These are phyloP conservation scores for Pissodes strobi DNA, from an alignment of 1,140 invertebrate species.

Conservation along the genomic window DNA sequence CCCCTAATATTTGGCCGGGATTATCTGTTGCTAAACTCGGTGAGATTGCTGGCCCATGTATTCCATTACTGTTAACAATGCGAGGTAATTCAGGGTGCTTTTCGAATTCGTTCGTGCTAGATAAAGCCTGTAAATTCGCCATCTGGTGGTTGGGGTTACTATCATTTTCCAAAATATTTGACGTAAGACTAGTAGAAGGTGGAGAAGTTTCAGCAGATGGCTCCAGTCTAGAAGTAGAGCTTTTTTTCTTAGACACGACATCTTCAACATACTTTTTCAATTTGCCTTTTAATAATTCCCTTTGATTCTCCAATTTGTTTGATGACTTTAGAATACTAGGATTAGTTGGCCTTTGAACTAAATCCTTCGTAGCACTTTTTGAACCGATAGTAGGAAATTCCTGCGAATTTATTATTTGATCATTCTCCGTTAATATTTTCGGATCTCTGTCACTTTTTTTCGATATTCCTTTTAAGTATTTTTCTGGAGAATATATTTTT, in stretches of 20 bases:
- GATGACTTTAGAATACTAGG: background rate
- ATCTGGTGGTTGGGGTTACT: background rate
- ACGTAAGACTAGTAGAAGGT: no score
- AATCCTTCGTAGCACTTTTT: background rate
- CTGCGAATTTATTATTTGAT: background rate
- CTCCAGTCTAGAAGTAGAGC: background rate
- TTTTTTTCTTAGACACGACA: background rate
- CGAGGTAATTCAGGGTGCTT: background rate
- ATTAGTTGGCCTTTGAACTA: background rate
- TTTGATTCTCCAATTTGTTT: background rate
- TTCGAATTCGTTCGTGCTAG: background rate
- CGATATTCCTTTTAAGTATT: background rate
- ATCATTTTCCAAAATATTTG: background rate
- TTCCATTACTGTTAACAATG: no score
- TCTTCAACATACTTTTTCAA: constrained; percentile 5
- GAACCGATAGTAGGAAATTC: no score
- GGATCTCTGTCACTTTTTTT: background rate
- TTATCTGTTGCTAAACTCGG: no score
- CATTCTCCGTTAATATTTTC: background rate
- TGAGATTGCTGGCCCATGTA: no score
- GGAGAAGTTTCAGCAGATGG: background rate
- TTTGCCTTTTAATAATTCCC: constrained; percentile 4
- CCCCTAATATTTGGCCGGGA: no score
- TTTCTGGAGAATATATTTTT: constrained; percentile 20
- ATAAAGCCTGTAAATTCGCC: background rate